Evolutionary conservation across 2,888 invertebrate genomes (phyloP), one percentile per base, ranked within the genome.

Genomic region (Cosmorhoe ocellata): DNA sequence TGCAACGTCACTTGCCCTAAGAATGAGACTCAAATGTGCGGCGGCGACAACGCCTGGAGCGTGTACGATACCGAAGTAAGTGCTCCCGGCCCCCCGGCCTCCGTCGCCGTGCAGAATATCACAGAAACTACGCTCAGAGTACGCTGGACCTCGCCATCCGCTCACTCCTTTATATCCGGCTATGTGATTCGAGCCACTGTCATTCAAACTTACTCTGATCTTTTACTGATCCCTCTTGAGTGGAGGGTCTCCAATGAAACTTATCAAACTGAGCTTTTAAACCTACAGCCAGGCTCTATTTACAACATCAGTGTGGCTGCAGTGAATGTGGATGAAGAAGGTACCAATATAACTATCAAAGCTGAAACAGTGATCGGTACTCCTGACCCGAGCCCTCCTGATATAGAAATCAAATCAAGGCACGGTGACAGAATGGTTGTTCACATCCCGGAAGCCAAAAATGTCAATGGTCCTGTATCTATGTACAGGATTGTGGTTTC

Each of bases 391-490:
- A 91, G 92, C 49, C 97, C 97, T 1, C 86, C 89, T 0, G 90
- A 92, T 44, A 95, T 97, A 14, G 84, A 88, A 66, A 90, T 97
- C 11, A 63, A 93, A 8, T 91, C 92, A 37, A 91, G 92, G 52
- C 91, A 90, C 11, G 92, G 92, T 5, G 91, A 91, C 8, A 92
- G 92, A 43, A 93, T 96, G 69, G 91, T 91, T 0, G 91, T 97
- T 3, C 91, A 92, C 60, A 89, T 97, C 24, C 91, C 92, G 7
- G 91, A 94, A 57, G 93, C 94, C 0, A 90, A 84, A 41, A 95
- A 96, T 77, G 92, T 94, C 33, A 94, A 95, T 72, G 97, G 97
- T 0, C 97, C 97, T 0, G 90, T 97, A 0, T 92, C 92, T 10
- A 91, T 92, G 63, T 95, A 97, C 66, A 91, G 94, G 66, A 85